A percentile compares a stretch with the other conserved stretches of the same genome.
phyloP scores from a whole-genome alignment of 2,888 invertebrate genomes.

The Fabriciana adippe region DNA sequence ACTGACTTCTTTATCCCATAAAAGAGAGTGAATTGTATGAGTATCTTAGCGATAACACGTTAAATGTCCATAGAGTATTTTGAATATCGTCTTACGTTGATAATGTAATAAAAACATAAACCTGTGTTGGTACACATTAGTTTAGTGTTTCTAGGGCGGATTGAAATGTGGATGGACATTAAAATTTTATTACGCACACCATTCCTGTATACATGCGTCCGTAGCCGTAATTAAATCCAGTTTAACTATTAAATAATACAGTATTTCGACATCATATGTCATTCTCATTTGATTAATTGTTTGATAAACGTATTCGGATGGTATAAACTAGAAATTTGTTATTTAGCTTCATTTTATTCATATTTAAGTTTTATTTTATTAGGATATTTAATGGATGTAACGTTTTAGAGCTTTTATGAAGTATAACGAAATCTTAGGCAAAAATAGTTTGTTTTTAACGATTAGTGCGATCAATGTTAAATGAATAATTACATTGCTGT shows the following conservation, averaged over 20 bases:
- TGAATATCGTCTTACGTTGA: constrained; percentile 6
- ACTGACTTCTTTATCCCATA: constrained; percentile 3
- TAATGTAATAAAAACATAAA: constrained; percentile 27
- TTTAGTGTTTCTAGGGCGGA: constrained; percentile 42
- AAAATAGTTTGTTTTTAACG: background rate
- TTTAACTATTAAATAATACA: constrained; percentile 33
- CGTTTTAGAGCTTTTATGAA: background rate
- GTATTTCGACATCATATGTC: constrained; percentile 19
- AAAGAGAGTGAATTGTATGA: constrained; percentile 3
- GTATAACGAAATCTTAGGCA: background rate
- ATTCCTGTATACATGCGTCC: constrained; percentile 38
- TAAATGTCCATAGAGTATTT: constrained; percentile 8
- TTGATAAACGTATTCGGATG: constrained; percentile 7
- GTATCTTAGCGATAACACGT: constrained; percentile 12
- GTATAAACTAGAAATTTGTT: background rate
- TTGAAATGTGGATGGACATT: constrained; percentile 46
- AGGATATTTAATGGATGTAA: background rate
- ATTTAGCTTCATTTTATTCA: background rate
- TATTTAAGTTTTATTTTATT: background rate
- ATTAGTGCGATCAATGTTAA: constrained; percentile 15
- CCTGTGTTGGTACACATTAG: constrained; percentile 28
- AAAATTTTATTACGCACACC: constrained; percentile 45
- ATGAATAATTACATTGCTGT: constrained; percentile 14
- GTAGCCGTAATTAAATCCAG: constrained; percentile 37
- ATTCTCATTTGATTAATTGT: constrained; percentile 14